Conservation (phyloP, 2,888 invertebrate genomes). For the Xylophagus ater region DNA sequence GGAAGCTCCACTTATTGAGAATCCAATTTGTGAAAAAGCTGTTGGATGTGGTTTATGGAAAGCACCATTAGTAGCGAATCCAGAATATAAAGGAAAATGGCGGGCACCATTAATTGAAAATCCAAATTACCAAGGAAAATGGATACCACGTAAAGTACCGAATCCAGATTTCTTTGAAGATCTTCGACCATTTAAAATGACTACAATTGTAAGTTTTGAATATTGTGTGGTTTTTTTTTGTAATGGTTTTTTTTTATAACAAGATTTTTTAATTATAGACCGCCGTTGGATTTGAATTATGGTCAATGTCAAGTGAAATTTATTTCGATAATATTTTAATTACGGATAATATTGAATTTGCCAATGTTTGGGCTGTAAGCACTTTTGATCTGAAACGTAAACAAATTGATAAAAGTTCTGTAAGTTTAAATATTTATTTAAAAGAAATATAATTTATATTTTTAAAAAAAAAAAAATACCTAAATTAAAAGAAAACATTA, state of each 20-base stretch:
- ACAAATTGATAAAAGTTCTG: conserved; percentile 68
- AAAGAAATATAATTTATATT: conserved; percentile 6
- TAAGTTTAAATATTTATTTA: conserved; percentile 43
- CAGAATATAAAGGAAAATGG: conserved; percentile 89
- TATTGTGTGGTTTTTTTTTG: neutral
- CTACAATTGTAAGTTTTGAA: conserved; percentile 63
- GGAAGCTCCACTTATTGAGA: conserved; percentile 89
- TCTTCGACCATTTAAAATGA: conserved; percentile 79
- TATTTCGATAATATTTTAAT: conserved; percentile 93
- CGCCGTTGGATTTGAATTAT: conserved; percentile 91
- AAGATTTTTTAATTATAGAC: conserved; percentile 44
- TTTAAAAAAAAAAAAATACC: conserved; percentile 21
- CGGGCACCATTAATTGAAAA: conserved; percentile 79
- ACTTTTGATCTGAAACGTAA: conserved; percentile 77
- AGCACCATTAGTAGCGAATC: conserved; percentile 75
- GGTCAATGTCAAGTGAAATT: conserved; percentile 95
- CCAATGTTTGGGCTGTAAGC: conserved; percentile 67
- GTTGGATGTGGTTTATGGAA: conserved; percentile 90
- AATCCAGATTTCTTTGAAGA: conserved; percentile 94
- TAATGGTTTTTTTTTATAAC: neutral
- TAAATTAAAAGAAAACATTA: conserved; percentile 44
- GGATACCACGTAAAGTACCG: conserved; percentile 74
- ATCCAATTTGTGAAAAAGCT: conserved; percentile 67
- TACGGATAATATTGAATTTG: conserved; percentile 67
- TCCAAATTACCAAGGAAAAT: conserved; percentile 92